Base-by-base conservation (phyloP, 2,113 vertebrate species). In the Poeciliopsis prolifica region DNA sequence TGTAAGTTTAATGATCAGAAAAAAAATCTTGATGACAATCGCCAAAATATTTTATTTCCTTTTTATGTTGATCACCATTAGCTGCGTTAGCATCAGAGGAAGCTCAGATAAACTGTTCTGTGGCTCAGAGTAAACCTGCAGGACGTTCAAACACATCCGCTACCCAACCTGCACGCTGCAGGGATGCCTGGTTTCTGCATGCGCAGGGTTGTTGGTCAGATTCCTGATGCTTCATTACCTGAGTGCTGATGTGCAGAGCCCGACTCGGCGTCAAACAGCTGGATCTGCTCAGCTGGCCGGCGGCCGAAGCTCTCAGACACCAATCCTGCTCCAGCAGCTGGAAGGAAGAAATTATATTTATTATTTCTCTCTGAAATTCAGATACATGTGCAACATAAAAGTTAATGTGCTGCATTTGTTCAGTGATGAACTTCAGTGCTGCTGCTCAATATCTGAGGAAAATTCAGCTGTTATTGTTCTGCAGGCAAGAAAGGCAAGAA, bases 321-420 rank as follows among this genome's bases (percentile, higher is more conserved):
- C 87, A 76, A 83, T 90, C 92, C 69, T 85, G 77, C 61, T 92
- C 89, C 61, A 89, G 85, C 42, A 82, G 93, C 97, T 97, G 70
- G 22, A 75, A 35, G 69, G 30, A 69, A 26, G 22, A 22, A 17
- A 8, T 10, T 54, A 8, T 6, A 8, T 54, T 54, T 22, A n/a
- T 24, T 7, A 24, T 54, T 54, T 54, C 17, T 51, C 5, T 40
- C 40, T 42, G 5, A 17, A 19, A 51, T 7, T 22, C 22, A 54
- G 51, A 24, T 54, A 24, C 1, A 2, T 22, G 2, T 54, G 15
- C 19, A 54, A 10, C 51, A 24, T 54, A 54, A 24, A 54, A 51
- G 19, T 51, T 22, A 19, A 24, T 10, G 22, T 24, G 7, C 22
- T 19, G 6, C 24, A 54, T 54, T 24, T 48, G 44, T 48, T 48